Evolutionary conservation across 1,140 invertebrate genomes (phyloP).

Genomic region (Cherax destructor): DNA sequence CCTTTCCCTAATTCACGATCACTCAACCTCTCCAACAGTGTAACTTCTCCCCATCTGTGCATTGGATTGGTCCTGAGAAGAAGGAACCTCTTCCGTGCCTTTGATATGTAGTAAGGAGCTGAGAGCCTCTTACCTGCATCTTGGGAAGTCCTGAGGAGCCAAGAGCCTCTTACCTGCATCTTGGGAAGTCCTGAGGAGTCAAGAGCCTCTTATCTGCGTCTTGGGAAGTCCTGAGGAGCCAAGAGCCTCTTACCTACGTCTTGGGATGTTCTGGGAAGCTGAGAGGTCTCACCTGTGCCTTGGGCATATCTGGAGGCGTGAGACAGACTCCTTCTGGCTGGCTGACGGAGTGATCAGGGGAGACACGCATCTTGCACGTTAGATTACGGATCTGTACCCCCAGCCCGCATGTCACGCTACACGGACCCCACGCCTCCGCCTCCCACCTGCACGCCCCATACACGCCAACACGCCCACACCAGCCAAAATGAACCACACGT

Average conservation of each 20-base stretch:
- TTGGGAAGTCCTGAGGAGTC: too few species aligned
- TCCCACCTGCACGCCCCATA: constrained; percentile 39
- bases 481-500: too few species aligned
- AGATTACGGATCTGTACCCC: constrained; percentile 61
- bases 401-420: constrained; percentile 81
- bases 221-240: not conserved
- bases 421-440: constrained; percentile 78
- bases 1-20: too few species aligned
- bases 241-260: too few species aligned
- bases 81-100: too few species aligned
- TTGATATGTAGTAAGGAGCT: not conserved
- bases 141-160: not conserved
- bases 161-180: too few species aligned
- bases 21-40: too few species aligned
- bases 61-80: too few species aligned
- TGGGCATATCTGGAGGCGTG: constrained; percentile 21
- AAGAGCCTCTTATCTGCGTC: constrained; percentile 9
- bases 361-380: constrained; percentile 41
- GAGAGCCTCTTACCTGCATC: constrained; percentile 11
- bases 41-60: too few species aligned
- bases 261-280: too few species aligned
- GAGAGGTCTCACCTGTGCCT: constrained; percentile 18
- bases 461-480: not conserved
- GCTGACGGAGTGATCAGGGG: constrained; percentile 74
- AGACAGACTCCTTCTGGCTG: constrained; percentile 74